Conservation (phyloP, 2,888 invertebrate genomes). For the Cryptocephalus moraei region DNA sequence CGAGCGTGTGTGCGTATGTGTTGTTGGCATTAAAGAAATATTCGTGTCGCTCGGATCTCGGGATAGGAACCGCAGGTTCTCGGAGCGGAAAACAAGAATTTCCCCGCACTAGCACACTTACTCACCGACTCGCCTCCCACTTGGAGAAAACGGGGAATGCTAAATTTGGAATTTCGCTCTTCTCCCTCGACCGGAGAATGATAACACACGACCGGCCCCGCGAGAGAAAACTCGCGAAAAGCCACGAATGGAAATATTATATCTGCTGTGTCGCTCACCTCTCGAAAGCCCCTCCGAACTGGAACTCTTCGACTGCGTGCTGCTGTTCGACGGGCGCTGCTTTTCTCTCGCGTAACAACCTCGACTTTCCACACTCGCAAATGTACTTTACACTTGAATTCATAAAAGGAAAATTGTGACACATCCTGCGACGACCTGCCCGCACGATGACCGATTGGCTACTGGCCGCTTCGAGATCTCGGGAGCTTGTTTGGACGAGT, state of each 20-base stretch:
- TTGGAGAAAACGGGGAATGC: slow-evolving; percentile 17
- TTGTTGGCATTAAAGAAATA: too few relatives aligned
- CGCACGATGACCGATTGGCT: slow-evolving; percentile 38
- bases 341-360: slow-evolving; percentile 24
- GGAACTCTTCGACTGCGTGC: slow-evolving; percentile 23
- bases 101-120: neutral
- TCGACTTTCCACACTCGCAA: slow-evolving; percentile 29
- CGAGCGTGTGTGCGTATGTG: too few relatives aligned
- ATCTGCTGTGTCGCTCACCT: slow-evolving; percentile 39
- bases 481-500: slow-evolving; percentile 41
- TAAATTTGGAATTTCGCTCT: neutral
- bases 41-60: too few relatives aligned
- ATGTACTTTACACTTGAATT: slow-evolving; percentile 34
- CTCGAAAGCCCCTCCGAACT: slow-evolving; percentile 29
- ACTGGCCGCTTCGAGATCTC: slow-evolving; percentile 37
- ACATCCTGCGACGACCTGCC: slow-evolving; percentile 40
- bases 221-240: slow-evolving; percentile 20
- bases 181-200: too few relatives aligned
- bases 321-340: slow-evolving; percentile 27
- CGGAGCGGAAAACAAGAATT: too few relatives aligned
- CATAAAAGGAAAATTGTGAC: slow-evolving; percentile 38
- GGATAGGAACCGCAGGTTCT: too few relatives aligned
- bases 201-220: too few relatives aligned
- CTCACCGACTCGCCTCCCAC: slow-evolving; percentile 30
- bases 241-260: neutral